Evolutionary conservation across 2,888 invertebrate species (phyloP).

Genomic region (Caenorhabditis japonica): DNA sequence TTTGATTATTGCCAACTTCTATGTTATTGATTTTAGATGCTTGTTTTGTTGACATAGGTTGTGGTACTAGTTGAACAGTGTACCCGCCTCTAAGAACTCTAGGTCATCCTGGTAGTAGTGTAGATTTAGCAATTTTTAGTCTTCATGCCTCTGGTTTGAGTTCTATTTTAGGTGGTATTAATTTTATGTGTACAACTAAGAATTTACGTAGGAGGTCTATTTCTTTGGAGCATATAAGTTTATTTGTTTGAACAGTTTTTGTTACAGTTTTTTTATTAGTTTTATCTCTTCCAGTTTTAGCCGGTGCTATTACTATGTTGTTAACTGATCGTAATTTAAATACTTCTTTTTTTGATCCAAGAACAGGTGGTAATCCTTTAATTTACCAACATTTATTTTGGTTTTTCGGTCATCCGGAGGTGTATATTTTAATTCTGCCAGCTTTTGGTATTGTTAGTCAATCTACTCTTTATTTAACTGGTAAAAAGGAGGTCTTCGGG

Average conservation of each 20-base stretch:
- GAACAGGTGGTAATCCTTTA: slow-evolving; percentile 87
- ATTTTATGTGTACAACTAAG: slow-evolving; percentile 86
- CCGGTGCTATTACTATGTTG: slow-evolving; percentile 86
- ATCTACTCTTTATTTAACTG: slow-evolving; percentile 85
- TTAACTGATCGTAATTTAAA: slow-evolving; percentile 87
- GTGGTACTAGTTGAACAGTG: slow-evolving; percentile 86
- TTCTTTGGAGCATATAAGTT: slow-evolving; percentile 82
- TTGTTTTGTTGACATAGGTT: slow-evolving; percentile 83
- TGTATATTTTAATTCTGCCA: slow-evolving; percentile 88
- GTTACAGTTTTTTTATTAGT: slow-evolving; percentile 83
- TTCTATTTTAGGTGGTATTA: slow-evolving; percentile 84
- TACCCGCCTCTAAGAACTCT: slow-evolving; percentile 84
- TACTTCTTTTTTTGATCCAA: slow-evolving; percentile 87
- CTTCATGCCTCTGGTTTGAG: slow-evolving; percentile 83
- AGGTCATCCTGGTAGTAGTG: slow-evolving; percentile 83
- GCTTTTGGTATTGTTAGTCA: slow-evolving; percentile 88
- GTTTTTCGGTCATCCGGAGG: slow-evolving; percentile 90
- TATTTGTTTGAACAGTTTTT: slow-evolving; percentile 85
- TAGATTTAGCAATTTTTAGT: slow-evolving; percentile 86
- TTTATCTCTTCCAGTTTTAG: slow-evolving; percentile 85
- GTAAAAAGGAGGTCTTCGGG: slow-evolving; percentile 74
- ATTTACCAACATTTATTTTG: slow-evolving; percentile 88
- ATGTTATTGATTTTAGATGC: slow-evolving; percentile 83
- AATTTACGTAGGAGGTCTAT: slow-evolving; percentile 83
- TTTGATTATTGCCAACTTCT: slow-evolving; percentile 85